These are phyloP conservation scores for Leiothrix lutea DNA, from an alignment of 2,113 vertebrate genomes.

Conservation along the genomic window DNA sequence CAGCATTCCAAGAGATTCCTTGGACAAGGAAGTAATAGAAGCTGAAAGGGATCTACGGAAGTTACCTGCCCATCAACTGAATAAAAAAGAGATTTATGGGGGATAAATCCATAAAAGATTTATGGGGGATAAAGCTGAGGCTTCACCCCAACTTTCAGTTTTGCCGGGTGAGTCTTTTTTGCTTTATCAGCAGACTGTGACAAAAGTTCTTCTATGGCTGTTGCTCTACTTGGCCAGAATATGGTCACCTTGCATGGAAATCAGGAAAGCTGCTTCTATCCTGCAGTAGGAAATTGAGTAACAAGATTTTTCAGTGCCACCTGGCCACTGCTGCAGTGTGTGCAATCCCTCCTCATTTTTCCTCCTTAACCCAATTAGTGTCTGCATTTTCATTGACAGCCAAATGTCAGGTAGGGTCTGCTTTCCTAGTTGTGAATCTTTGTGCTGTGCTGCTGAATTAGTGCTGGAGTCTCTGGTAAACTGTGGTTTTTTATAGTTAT, in stretches of 20 bases:
- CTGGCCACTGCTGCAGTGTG: background rate
- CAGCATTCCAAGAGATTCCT: background rate
- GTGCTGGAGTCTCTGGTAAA: background rate
- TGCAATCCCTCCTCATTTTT: background rate
- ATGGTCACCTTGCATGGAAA: background rate
- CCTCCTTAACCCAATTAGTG: conserved; percentile 23
- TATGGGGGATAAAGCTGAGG: background rate
- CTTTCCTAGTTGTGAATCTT: conserved; percentile 31
- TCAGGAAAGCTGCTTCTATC: background rate
- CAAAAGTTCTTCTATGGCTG: background rate
- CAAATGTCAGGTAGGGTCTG: conserved; percentile 16
- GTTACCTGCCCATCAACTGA: background rate
- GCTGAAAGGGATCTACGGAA: background rate
- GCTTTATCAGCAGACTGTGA: background rate
- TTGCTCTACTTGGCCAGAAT: background rate
- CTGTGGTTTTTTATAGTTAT: background rate
- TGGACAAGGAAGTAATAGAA: background rate
- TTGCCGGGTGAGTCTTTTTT: background rate
- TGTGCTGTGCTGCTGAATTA: background rate
- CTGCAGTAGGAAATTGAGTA: background rate
- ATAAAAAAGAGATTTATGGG: background rate
- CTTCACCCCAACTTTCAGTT: background rate
- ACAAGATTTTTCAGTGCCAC: background rate
- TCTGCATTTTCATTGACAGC: conserved; percentile 42
- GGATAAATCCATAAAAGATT: background rate